These are phyloP conservation scores for Lacanobia oleracea DNA, from an alignment of 2,888 invertebrate species.

Conservation along the genomic window DNA sequence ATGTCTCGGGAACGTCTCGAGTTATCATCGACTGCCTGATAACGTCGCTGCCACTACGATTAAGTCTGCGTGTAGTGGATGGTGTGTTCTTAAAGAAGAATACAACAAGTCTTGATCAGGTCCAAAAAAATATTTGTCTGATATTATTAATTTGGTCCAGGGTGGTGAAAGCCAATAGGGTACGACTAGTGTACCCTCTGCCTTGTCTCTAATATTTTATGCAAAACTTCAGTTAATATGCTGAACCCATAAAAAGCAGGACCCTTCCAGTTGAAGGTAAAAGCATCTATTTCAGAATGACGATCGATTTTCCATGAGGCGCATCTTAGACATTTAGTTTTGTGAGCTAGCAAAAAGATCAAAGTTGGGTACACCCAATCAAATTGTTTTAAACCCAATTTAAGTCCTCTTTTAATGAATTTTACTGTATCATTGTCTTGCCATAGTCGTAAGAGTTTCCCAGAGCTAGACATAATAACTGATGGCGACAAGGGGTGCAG, in stretches of 20 bases:
- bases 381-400: no score
- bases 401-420: no score
- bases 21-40: constrained; percentile 56
- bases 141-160: constrained; percentile 48
- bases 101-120: constrained; percentile 52
- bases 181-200: constrained; percentile 58
- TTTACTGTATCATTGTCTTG: no score
- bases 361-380: no score
- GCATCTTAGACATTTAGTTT: constrained; percentile 51
- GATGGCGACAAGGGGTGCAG: no score
- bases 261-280: constrained; percentile 34
- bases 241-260: constrained; percentile 11
- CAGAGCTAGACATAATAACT: no score
- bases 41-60: constrained; percentile 57
- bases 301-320: constrained; percentile 53
- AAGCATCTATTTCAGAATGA: constrained; percentile 31
- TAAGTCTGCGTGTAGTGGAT: constrained; percentile 47
- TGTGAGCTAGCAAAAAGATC: constrained; percentile 6
- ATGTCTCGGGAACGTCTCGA: constrained; percentile 23
- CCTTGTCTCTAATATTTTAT: constrained; percentile 22
- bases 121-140: constrained; percentile 43
- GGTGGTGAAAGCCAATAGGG: constrained; percentile 62
- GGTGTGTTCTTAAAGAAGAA: constrained; percentile 57
- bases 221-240: constrained; percentile 4
- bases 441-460: no score